These are phyloP conservation scores for Maconellicoccus hirsutus DNA, from an alignment of 1,140 invertebrate genomes.

Conservation along the genomic window DNA sequence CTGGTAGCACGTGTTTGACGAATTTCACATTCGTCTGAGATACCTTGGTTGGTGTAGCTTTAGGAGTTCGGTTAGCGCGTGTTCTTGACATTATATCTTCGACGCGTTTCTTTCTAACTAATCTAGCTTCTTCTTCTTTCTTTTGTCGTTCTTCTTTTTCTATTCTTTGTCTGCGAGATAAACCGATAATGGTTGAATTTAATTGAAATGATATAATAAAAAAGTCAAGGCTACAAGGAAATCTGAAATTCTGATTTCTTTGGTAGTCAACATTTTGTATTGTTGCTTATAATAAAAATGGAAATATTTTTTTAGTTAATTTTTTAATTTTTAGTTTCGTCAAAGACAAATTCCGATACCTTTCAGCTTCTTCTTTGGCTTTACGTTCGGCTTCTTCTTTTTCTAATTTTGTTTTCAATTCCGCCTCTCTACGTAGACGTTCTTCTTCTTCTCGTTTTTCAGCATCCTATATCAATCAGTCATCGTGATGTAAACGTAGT, in stretches of 20 bases:
- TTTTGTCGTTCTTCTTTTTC: constrained; percentile 61
- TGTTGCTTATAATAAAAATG: no score
- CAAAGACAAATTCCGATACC: constrained; percentile 31
- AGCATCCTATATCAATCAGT: constrained; percentile 37
- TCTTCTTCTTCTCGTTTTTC: constrained; percentile 56
- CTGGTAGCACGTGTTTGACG: no score
- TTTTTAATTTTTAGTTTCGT: background rate
- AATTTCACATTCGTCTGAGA: background rate
- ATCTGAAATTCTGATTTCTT: no score
- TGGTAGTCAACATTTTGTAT: no score
- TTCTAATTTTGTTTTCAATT: constrained; percentile 52
- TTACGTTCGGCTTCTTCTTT: constrained; percentile 65
- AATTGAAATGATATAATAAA: no score
- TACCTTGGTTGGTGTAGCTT: constrained; percentile 31
- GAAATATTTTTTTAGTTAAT: no score
- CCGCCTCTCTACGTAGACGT: constrained; percentile 47
- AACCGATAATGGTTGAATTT: background rate
- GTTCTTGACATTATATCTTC: constrained; percentile 75
- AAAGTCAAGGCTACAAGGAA: no score
- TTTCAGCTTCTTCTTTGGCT: constrained; percentile 64
- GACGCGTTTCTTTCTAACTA: constrained; percentile 60
- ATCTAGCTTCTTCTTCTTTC: constrained; percentile 66
- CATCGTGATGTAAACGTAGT: background rate
- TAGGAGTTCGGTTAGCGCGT: constrained; percentile 40
- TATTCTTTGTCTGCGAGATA: constrained; percentile 46